Evolutionary conservation across 2,113 vertebrate species (phyloP).

Genomic region (Crotalus viridis): DNA sequence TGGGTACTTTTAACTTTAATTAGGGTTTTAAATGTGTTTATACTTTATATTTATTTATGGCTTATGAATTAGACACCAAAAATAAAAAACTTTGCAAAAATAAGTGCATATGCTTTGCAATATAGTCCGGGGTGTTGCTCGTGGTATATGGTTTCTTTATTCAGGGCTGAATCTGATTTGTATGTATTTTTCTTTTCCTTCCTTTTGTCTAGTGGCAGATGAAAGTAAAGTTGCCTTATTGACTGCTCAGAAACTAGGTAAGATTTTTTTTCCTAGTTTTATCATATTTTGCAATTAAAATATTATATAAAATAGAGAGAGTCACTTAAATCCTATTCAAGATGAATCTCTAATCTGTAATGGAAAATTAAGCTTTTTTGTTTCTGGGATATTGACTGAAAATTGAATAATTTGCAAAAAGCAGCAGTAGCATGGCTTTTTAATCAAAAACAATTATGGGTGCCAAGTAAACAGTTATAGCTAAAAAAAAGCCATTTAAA

Average conservation of each 20-base stretch:
- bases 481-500: background rate
- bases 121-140: slow-evolving; percentile 16
- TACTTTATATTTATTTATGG: slow-evolving; percentile 30
- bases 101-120: slow-evolving; percentile 33
- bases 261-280: slow-evolving; percentile 61
- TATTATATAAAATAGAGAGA: background rate
- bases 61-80: slow-evolving; percentile 12
- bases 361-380: slow-evolving; percentile 51
- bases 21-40: slow-evolving; percentile 28
- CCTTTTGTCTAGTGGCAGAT: slow-evolving; percentile 80
- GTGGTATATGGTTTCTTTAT: slow-evolving; percentile 43
- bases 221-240: slow-evolving; percentile 84
- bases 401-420: slow-evolving; percentile 56
- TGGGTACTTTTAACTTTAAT: background rate
- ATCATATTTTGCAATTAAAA: slow-evolving; percentile 51
- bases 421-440: slow-evolving; percentile 38
- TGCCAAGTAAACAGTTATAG: background rate
- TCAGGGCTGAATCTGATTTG: slow-evolving; percentile 59
- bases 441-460: slow-evolving; percentile 7
- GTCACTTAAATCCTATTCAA: slow-evolving; percentile 34
- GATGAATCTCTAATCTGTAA: slow-evolving; percentile 48
- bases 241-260: slow-evolving; percentile 74
- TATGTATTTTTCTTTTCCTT: slow-evolving; percentile 60
- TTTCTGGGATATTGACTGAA: slow-evolving; percentile 41
- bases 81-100: slow-evolving; percentile 44